Conservation (phyloP, 2,888 invertebrate species). For the Aphrophora alni region DNA sequence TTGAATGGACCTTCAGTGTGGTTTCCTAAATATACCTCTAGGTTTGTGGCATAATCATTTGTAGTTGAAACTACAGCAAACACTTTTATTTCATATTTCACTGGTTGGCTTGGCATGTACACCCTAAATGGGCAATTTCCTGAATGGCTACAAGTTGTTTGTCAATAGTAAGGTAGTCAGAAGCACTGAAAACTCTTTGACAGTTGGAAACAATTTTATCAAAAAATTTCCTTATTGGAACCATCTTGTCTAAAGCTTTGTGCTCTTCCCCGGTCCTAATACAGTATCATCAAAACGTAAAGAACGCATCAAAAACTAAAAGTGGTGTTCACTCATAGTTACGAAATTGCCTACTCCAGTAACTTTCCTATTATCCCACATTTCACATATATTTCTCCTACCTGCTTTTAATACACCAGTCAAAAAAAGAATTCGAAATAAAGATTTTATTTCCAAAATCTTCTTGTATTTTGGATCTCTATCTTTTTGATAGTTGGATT, state of each 20-base stretch:
- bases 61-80: neutral
- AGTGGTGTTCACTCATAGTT: neutral
- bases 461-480: neutral
- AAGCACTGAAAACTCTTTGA: neutral
- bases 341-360: neutral
- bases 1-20: slow-evolving; percentile 7
- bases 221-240: neutral
- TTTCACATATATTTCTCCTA: slow-evolving; percentile 22
- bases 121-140: slow-evolving; percentile 18
- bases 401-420: slow-evolving; percentile 14
- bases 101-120: slow-evolving; percentile 17
- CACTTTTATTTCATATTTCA: slow-evolving; percentile 18
- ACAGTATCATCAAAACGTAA: no score
- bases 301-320: neutral
- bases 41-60: neutral
- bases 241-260: neutral
- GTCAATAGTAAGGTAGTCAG: neutral
- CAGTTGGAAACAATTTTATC: neutral
- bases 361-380: neutral
- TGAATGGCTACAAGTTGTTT: slow-evolving; percentile 15
- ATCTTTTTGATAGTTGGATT: neutral
- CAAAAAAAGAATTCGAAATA: slow-evolving; percentile 20
- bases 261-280: neutral
- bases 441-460: slow-evolving; percentile 18
- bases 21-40: neutral